A percentile compares a stretch with the other conserved stretches of the same genome.
Evolutionary conservation across 2,113 vertebrate species (phyloP).

Genomic region (Neolamprologus ventralis): DNA sequence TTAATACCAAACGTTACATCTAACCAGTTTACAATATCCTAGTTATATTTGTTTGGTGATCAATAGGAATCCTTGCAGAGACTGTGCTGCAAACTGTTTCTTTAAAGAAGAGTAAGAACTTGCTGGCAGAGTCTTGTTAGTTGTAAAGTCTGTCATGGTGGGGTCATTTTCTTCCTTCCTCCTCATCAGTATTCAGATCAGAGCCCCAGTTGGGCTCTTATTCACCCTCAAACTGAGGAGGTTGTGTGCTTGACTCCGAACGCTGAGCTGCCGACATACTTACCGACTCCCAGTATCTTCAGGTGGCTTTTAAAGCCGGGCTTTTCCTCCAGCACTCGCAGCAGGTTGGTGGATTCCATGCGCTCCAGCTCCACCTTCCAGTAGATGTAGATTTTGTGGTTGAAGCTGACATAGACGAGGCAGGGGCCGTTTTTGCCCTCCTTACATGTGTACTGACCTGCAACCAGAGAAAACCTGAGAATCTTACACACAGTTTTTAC

Average conservation of each 20-base stretch:
- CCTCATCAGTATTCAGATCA: constrained; percentile 3
- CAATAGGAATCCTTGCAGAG: neutral
- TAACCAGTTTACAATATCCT: neutral
- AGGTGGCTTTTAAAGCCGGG: constrained; percentile 74
- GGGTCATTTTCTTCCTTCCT: neutral
- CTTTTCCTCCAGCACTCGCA: constrained; percentile 80
- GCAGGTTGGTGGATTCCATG: constrained; percentile 91
- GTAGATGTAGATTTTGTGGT: constrained; percentile 94
- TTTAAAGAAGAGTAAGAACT: neutral
- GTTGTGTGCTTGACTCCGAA: neutral
- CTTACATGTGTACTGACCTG: constrained; percentile 93
- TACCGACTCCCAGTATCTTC: constrained; percentile 77
- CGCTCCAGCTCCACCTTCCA: constrained; percentile 92
- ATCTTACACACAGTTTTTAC: neutral
- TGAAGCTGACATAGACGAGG: constrained; percentile 94
- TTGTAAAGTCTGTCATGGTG: neutral
- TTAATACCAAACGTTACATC: neutral
- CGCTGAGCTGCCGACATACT: constrained; percentile 21
- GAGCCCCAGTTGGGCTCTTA: neutral
- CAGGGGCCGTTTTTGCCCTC: constrained; percentile 89
- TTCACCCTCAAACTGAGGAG: neutral
- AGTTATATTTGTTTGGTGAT: neutral
- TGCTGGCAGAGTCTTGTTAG: neutral
- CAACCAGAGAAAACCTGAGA: neutral
- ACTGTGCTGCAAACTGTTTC: neutral